Conservation (phyloP, 2,113 vertebrate genomes). For the Pterocles burchelli region DNA sequence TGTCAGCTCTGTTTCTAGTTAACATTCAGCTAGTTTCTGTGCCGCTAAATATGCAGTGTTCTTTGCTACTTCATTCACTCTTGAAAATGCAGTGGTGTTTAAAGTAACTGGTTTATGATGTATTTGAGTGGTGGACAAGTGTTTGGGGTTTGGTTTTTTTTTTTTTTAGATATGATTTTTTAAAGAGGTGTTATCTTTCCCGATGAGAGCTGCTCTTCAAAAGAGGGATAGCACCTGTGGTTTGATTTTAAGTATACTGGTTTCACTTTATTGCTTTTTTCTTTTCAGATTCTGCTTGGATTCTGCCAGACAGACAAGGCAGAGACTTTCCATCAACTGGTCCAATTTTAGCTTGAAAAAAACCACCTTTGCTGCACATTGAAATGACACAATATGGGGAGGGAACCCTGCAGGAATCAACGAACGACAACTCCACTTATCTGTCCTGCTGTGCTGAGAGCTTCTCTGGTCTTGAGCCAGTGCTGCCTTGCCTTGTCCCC, state of each 20-base stretch:
- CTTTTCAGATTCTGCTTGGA: slow-evolving; percentile 93
- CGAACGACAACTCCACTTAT: slow-evolving; percentile 70
- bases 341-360: slow-evolving; percentile 99
- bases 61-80: neutral
- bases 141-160: no score
- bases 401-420: slow-evolving; percentile 75
- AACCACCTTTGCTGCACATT: slow-evolving; percentile 94
- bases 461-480: slow-evolving; percentile 77
- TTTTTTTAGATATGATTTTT: neutral
- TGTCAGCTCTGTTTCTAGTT: neutral
- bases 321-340: slow-evolving; percentile 99
- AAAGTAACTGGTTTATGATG: neutral
- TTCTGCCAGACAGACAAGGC: slow-evolving; percentile 94
- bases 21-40: neutral
- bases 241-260: neutral
- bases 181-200: neutral
- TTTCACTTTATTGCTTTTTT: neutral
- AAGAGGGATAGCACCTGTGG: neutral
- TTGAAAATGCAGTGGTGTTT: neutral
- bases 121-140: neutral
- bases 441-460: slow-evolving; percentile 82
- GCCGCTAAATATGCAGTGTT: neutral
- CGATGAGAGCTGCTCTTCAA: neutral
- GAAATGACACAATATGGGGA: slow-evolving; percentile 69
- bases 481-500: slow-evolving; percentile 86